Conservation (phyloP, 1,140 invertebrate species). For the Oryzaephilus surinamensis region DNA sequence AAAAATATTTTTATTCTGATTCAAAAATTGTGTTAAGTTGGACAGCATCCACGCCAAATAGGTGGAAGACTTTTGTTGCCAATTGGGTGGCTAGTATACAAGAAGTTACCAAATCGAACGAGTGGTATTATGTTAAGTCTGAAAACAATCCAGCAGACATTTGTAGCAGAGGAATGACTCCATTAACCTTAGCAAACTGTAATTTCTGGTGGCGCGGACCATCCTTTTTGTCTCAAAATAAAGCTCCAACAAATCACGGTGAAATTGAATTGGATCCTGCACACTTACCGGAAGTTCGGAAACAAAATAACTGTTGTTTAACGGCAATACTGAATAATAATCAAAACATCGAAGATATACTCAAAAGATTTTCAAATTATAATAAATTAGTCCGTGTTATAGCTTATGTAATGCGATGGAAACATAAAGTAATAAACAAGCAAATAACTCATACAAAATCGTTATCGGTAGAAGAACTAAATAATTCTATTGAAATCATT, state of each 20-base stretch:
- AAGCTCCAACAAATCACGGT: not conserved
- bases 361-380: not conserved
- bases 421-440: no score
- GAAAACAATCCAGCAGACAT: slow-evolving; percentile 12
- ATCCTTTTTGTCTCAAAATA: not conserved
- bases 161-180: not conserved
- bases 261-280: no score
- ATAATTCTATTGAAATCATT: no score
- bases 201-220: slow-evolving; percentile 3
- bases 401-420: not conserved
- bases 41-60: slow-evolving; percentile 15
- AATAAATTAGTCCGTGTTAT: not conserved
- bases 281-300: no score
- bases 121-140: slow-evolving; percentile 9
- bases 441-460: no score
- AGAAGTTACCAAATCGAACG: not conserved
- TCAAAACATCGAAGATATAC: not conserved
- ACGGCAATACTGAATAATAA: no score
- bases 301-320: no score
- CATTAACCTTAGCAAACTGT: not conserved
- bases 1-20: not conserved
- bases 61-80: slow-evolving; percentile 22
- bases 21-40: slow-evolving; percentile 8
- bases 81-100: slow-evolving; percentile 12
- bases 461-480: no score